Evolutionary conservation across 2,113 vertebrate species (phyloP), one percentile per base, ranked within the genome.

Genomic region (Notarius lentiginosus): DNA sequence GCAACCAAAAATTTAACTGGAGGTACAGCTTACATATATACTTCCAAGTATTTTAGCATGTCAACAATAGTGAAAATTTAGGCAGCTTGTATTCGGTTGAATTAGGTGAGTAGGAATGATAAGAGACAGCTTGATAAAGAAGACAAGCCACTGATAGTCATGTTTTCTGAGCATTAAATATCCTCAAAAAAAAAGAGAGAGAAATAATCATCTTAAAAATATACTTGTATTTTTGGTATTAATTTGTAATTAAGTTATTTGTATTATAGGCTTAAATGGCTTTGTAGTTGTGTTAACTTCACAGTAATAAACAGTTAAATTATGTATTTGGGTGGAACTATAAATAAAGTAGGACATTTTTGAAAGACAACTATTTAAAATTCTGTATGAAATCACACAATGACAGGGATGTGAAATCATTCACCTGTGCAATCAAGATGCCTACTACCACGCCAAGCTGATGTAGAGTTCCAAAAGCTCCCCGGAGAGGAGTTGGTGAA

Each of bases 381-480:
- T 63, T 51, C 4, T 53, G 11, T 27, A 63, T 7, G 65, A 30
- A 34, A 79, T 15, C 14, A 85, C 47, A 34, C 84, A 65, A n/a
- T 80, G n/a, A 12, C 5, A 75, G 8, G 9, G 7, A 85, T 63
- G 22, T 56, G 11, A 47, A 51, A 61, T 72, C 17, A 66, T 89
- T 65, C 94, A 99, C 98, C 97, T 99, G 98, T 34, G 98, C 97
- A 51, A 99, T 94, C 73, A 99, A 94, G 91, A 99, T 99, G 83
- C 98, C 98, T 30, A 99, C 65, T 24, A 99, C 98, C 22, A 99
- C 97, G 1, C 97, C 98, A 60, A 99, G 95, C 95, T 99, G 98
- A 92, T 99, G 96, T 20, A 99, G 95, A 0, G 98, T 98, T 7
- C 98, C 98, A 1, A 99, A 97, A 30, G 98, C 98, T 2, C 98